phyloP scores from a whole-genome alignment of 2,888 invertebrate species.

The Scaptomyza flava region DNA sequence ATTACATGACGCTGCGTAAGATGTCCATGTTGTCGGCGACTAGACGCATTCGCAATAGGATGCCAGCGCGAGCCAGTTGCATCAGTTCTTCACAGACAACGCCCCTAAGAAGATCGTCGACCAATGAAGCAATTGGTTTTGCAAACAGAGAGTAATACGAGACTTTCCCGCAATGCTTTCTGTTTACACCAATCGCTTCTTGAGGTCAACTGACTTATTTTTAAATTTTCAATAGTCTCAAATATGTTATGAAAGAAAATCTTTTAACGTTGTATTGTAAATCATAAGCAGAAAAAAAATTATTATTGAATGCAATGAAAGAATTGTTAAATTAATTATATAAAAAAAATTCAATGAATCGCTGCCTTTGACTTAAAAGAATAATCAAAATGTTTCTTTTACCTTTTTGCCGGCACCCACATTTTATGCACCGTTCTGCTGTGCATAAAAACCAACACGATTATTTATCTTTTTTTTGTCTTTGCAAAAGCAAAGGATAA shows the following conservation, averaged over 20 bases:
- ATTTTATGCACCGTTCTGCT: too few species aligned
- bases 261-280: constrained; percentile 3
- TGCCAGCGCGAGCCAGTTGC: constrained; percentile 40
- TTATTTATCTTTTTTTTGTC: too few species aligned
- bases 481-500: too few species aligned
- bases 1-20: constrained; percentile 72
- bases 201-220: background rate
- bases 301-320: background rate
- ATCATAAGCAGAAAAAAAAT: constrained; percentile 8
- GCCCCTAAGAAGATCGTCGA: background rate
- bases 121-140: constrained; percentile 5
- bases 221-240: constrained; percentile 10
- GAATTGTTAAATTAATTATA: background rate
- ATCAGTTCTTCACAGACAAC: background rate
- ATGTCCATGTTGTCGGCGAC: constrained; percentile 55
- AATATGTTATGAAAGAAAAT: constrained; percentile 4
- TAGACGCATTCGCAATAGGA: constrained; percentile 29
- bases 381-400: too few species aligned
- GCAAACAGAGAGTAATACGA: background rate
- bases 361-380: too few species aligned
- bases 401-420: too few species aligned
- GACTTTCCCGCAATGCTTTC: constrained; percentile 13
- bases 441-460: too few species aligned
- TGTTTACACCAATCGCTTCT: constrained; percentile 1
- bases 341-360: too few species aligned